Evolutionary conservation across 2,113 vertebrate species (phyloP), one percentile per base, ranked within the genome.

Genomic region (Macrotis lagotis): DNA sequence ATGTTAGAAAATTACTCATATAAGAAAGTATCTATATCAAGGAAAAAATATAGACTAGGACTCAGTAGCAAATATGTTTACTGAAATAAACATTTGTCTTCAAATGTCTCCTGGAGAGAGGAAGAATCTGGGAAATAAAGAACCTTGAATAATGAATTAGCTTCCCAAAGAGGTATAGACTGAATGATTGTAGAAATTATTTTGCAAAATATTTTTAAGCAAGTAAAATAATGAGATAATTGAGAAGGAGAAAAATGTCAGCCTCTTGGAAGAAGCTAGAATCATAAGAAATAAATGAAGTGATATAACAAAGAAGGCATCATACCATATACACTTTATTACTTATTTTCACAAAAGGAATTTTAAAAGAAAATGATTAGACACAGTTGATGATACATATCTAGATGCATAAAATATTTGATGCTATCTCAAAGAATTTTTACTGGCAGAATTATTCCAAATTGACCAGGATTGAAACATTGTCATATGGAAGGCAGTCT

Each of bases 361-460:
- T 94, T 52, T 0, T 31, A 51, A 26, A 91, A 14, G 50, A 14
- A 11, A 50, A 89, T 48, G 50, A 92, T 92, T 91, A 93, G 91
- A 90, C 51, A 26, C 25, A 51, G 93, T 55, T 51, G 83, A n/a
- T 7, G 31, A 53, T 83, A 6, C 88, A 47, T 88, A 93, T 94
- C 95, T 51, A 90, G 90, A 89, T 74, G 51, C 90, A 48, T 93
- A 94, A 90, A 94, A 50, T 53, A 91, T 95, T 53, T 88, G 59
- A 53, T 47, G 89, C 51, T 48, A 5, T 93, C 74, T 95, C 37
- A 9, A 31, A 91, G 88, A 95, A 53, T 90, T 95, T 92, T 95
- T 93, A 90, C 47, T 51, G 91, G 94, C 52, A 90, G 83, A 66
- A 92, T 94, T 94, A 94, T 44, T 92, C 95, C 95, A 96, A 89